Percentiles rank a stretch among this genome's conserved stretches.
These are phyloP conservation scores for Plutella xylostella DNA, from an alignment of 2,888 invertebrate genomes.

Conservation along the genomic window DNA sequence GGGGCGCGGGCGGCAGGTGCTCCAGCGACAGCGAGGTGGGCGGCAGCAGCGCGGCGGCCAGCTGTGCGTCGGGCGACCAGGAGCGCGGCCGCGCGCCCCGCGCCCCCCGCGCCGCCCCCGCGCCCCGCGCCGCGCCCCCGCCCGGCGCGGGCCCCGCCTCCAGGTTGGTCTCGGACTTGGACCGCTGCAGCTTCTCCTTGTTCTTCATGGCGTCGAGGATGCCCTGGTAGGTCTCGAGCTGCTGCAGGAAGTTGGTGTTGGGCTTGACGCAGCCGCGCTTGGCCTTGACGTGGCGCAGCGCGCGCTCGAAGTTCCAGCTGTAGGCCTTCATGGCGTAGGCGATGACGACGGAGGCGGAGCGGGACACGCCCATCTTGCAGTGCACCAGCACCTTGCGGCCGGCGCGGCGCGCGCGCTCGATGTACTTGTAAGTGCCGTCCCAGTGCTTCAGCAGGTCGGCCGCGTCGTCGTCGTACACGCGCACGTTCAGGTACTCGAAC, in stretches of 20 bases:
- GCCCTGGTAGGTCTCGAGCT: slow-evolving; percentile 95
- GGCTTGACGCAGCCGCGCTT: slow-evolving; percentile 96
- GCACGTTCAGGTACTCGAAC: slow-evolving; percentile 95
- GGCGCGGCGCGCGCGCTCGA: slow-evolving; percentile 89
- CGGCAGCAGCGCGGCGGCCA: slow-evolving; percentile 70
- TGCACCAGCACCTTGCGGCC: slow-evolving; percentile 97
- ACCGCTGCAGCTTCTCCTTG: slow-evolving; percentile 90
- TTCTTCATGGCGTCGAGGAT: slow-evolving; percentile 97
- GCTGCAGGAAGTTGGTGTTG: slow-evolving; percentile 93
- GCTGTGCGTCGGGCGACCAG: slow-evolving; percentile 78
- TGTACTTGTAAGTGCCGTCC: slow-evolving; percentile 98
- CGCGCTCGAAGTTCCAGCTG: slow-evolving; percentile 92
- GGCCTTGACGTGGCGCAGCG: slow-evolving; percentile 89
- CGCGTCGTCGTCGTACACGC: slow-evolving; percentile 97
- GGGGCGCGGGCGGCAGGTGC: slow-evolving; percentile 72
- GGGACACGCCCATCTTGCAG: slow-evolving; percentile 99
- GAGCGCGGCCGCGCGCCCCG: slow-evolving; percentile 72
- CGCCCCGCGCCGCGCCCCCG: slow-evolving; percentile 68
- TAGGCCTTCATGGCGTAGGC: slow-evolving; percentile 99
- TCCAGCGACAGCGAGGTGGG: slow-evolving; percentile 78
- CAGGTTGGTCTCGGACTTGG: slow-evolving; percentile 92
- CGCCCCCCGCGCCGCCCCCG: slow-evolving; percentile 44
- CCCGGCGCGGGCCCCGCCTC: slow-evolving; percentile 70
- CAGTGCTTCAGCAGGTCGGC: slow-evolving; percentile 96
- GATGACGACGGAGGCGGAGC: slow-evolving; percentile 97